A percentile compares a stretch with the other conserved stretches of the same genome.
Conservation (phyloP, 2,113 vertebrate species). For the Emydocephalus ijimae region DNA sequence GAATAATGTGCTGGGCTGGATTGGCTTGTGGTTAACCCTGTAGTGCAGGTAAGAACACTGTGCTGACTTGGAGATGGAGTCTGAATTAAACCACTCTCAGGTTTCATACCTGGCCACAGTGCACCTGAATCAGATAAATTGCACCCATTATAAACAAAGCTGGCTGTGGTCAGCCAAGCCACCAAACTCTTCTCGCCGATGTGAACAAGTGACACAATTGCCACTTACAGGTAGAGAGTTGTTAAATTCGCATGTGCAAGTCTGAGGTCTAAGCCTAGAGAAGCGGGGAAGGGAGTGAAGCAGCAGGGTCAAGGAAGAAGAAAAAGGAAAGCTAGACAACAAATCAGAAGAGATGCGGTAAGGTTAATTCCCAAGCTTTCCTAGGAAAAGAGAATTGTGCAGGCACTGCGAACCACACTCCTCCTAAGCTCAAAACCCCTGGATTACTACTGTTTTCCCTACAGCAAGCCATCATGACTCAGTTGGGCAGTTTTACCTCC, state of each 20-base stretch:
- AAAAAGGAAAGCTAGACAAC: slow-evolving; percentile 45
- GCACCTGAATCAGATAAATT: slow-evolving; percentile 88
- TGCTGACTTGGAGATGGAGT: slow-evolving; percentile 91
- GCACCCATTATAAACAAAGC: slow-evolving; percentile 75
- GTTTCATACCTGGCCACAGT: slow-evolving; percentile 99
- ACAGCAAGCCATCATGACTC: neutral
- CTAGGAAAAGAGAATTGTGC: slow-evolving; percentile 6
- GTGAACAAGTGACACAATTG: slow-evolving; percentile 44
- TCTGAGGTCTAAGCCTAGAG: slow-evolving; percentile 31
- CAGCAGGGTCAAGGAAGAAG: slow-evolving; percentile 44
- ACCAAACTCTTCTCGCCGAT: slow-evolving; percentile 31
- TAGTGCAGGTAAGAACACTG: slow-evolving; percentile 96
- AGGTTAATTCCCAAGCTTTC: slow-evolving; percentile 40
- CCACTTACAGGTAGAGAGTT: neutral
- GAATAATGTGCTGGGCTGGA: slow-evolving; percentile 94
- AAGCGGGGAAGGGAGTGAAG: slow-evolving; percentile 22
- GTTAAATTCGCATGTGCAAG: slow-evolving; percentile 27
- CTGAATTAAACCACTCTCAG: slow-evolving; percentile 94
- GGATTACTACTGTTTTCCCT: neutral
- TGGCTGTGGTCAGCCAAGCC: slow-evolving; percentile 60
- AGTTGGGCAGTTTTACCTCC: neutral
- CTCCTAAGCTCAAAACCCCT: neutral
- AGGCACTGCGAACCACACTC: neutral
- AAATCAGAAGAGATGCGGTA: slow-evolving; percentile 39
- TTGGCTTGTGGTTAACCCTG: slow-evolving; percentile 92